These are phyloP conservation scores for Strix aluco DNA, from an alignment of 2,113 vertebrate species.

Conservation along the genomic window DNA sequence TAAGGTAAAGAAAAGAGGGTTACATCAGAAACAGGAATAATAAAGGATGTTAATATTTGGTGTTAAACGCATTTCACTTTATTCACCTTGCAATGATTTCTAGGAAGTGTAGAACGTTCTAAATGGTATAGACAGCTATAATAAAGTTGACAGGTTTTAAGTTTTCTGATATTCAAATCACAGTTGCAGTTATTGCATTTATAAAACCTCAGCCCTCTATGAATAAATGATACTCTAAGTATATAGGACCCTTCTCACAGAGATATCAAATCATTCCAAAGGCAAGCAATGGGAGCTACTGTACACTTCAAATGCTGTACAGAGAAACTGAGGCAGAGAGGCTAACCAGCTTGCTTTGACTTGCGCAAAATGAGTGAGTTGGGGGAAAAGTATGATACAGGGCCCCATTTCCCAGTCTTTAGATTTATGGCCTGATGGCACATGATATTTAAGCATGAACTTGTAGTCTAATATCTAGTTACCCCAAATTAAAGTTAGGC, in stretches of 20 bases:
- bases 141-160: not conserved
- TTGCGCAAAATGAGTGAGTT: not conserved
- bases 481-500: not conserved
- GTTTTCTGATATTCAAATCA: not conserved
- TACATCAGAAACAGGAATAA: slow-evolving; percentile 36
- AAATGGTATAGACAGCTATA: not conserved
- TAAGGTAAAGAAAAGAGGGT: slow-evolving; percentile 77
- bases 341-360: not conserved
- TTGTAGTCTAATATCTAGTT: not conserved
- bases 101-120: not conserved
- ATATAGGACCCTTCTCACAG: not conserved
- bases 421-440: not conserved
- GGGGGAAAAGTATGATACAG: not conserved
- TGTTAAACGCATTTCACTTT: not conserved
- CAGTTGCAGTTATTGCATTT: not conserved
- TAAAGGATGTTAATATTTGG: slow-evolving; percentile 31
- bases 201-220: not conserved
- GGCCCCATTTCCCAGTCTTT: not conserved
- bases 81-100: not conserved
- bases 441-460: not conserved
- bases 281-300: not conserved
- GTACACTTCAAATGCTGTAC: not conserved
- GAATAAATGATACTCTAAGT: not conserved
- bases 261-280: not conserved
- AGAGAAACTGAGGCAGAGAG: not conserved